Conservation (phyloP, 2,113 vertebrate genomes). For the Ameiurus melas region DNA sequence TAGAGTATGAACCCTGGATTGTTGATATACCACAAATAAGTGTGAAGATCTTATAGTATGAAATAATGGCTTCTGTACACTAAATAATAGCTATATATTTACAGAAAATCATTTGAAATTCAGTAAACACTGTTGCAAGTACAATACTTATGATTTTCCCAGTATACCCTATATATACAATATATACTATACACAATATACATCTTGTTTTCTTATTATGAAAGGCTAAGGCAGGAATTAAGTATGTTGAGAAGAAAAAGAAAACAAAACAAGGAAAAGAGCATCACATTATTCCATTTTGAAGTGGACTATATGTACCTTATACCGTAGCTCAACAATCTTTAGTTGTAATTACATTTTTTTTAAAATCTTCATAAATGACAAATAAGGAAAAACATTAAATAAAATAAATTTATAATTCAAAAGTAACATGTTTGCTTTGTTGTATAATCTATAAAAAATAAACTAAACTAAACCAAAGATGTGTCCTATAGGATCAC, state of each 20-base stretch:
- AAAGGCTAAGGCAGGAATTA: neutral
- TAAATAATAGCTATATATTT: neutral
- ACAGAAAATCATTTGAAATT: neutral
- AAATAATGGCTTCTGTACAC: neutral
- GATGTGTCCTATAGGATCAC: neutral
- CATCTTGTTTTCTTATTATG: neutral
- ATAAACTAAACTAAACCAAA: neutral
- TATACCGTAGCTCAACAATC: neutral
- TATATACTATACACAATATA: neutral
- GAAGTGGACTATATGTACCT: neutral
- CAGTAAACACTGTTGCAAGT: neutral
- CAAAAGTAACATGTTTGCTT: too few species aligned
- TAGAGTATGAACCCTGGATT: neutral
- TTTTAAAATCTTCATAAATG: neutral
- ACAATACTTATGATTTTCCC: neutral
- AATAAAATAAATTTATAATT: too few species aligned
- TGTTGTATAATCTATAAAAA: neutral
- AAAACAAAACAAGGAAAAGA: neutral
- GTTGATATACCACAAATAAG: neutral
- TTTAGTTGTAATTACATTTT: neutral
- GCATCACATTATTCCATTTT: neutral
- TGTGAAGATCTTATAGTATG: neutral
- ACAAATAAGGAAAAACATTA: neutral
- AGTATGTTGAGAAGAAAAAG: neutral
- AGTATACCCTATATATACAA: too few species aligned